Base-by-base conservation (phyloP, 2,113 vertebrate species). In the Patagioenas fasciata region DNA sequence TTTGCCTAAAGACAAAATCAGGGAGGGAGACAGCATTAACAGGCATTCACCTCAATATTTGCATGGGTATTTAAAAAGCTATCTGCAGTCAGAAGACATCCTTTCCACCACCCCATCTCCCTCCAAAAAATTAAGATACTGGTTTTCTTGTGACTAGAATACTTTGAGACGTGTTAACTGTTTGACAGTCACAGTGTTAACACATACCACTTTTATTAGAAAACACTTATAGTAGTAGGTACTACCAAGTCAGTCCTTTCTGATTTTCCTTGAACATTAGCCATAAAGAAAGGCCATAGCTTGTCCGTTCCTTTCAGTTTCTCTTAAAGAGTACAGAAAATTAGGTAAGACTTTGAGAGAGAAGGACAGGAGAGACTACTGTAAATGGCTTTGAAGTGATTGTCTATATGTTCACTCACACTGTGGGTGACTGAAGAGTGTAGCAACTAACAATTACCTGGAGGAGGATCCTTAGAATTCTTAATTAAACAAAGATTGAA, bases 401-500 rank as follows among this genome's bases (percentile, higher is more conserved):
- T 82, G 51, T 74, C 61, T 74, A 1, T 81, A 50, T 54, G 47
- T 78, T 91, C 56, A n/a, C 25, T 78, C n/a, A 25, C 28, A 25
- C 74, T 38, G 23, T 40, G 31, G 32, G 42, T 85, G 61, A 60
- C 70, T 60, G 19, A 79, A 81, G n/a, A 77, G 54, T 66, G 65
- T 9, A 78, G 18, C 28, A 73, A 57, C 50, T 61, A 70, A 61
- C 42, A 85, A 85, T 79, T 71, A 89, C n/a, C 78, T 88, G 70
- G 47, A 95, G 78, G 65, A 94, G 36, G 65, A 91, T 16, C 28
- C 13, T 85, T 58, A 23, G n/a, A 74, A 79, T 60, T 93, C 47
- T 81, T 88, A 91, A 91, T 79, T 92, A 80, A 95, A 65, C 32
- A 56, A 79, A 90, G 53, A 65, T 6, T 51, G 62, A 91, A 75